Evolutionary conservation across 2,797 vertebrate species (phyloP).

Genomic region (Sebastes melanostomus): DNA sequence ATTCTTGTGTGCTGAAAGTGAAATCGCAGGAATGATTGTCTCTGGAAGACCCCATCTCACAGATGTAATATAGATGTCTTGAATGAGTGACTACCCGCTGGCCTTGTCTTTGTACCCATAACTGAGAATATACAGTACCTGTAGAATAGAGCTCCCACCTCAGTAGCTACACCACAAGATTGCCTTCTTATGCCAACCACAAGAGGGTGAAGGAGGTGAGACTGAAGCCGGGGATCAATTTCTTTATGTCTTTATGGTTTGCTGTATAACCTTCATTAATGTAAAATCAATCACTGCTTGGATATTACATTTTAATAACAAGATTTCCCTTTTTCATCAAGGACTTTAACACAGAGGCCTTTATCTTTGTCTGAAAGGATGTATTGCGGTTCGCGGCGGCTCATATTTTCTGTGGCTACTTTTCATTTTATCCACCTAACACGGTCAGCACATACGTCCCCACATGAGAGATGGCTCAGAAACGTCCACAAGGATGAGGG

Average conservation of each 20-base stretch:
- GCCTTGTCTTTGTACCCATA: constrained; percentile 64
- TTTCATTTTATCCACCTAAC: constrained; percentile 60
- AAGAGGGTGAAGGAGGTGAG: constrained; percentile 47
- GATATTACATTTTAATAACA: constrained; percentile 56
- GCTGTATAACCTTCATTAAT: constrained; percentile 44
- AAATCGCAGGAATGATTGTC: constrained; percentile 77
- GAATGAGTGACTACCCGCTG: constrained; percentile 79
- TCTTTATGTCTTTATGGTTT: constrained; percentile 54
- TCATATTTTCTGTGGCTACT: constrained; percentile 60
- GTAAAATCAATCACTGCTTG: constrained; percentile 52
- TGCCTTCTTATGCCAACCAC: constrained; percentile 50
- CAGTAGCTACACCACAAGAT: constrained; percentile 41
- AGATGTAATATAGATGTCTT: constrained; percentile 81
- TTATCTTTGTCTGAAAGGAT: constrained; percentile 44
- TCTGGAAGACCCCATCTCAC: constrained; percentile 76
- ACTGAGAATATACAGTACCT: constrained; percentile 73
- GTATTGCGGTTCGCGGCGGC: constrained; percentile 32
- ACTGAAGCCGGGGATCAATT: constrained; percentile 44
- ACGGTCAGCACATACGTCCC: constrained; percentile 63
- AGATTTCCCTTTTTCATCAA: constrained; percentile 36
- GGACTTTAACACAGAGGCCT: constrained; percentile 23
- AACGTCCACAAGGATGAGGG: constrained; percentile 55
- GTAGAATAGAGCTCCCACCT: constrained; percentile 47
- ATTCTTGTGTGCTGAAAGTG: constrained; percentile 75
- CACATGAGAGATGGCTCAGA: constrained; percentile 60